Base-by-base conservation (phyloP, 1,140 invertebrate species). In the Phymastichus coffea region DNA sequence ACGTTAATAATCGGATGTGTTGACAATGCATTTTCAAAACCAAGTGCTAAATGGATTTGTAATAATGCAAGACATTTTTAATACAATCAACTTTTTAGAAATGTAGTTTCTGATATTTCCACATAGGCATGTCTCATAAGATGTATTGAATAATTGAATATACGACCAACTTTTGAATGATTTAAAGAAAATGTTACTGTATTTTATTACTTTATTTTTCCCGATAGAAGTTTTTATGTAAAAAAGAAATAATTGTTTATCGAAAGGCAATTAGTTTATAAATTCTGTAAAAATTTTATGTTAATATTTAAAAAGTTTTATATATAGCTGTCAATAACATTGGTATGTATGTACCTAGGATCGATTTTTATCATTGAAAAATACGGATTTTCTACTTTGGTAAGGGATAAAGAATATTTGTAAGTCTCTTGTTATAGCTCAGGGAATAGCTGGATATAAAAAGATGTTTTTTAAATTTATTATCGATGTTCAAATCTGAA, bases 11-110 rank as follows among this genome's bases (percentile, higher is more conserved):
- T 63, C 63, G 63, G 47, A 64, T 55, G 35, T 65, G 63, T 69
- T 69, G 66, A 67, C 40, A 67, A 66, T 69, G 68, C 68, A 69
- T 65, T 67, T 69, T 69, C 40, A 9, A 41, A 17, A 46, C 41
- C 28, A 35, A 54, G 22, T 55, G 46, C 44, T 54, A n/a, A 54
- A 61, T 8, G 43, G 25, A 41, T 61, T 61, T 61, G 44, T 33
- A 35, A 55, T 19, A 33, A 28, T 30, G 14, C 19, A 20, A 53
- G 30, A 47, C 48, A 44, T 38, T 38, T 59, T 59, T 30, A 49
- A 47, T 22, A 46, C 9, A 37, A 23, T 15, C 43, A 41, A 25
- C 40, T 55, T 61, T 46, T 49, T 61, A 61, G 12, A 20, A 15
- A 20, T 53, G 9, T 61, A 12, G 8, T 35, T 33, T 12, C n/a